Evolutionary conservation across 1,140 invertebrate species (phyloP), one percentile per base, ranked within the genome.

Genomic region (Drosophila malerkotliana): DNA sequence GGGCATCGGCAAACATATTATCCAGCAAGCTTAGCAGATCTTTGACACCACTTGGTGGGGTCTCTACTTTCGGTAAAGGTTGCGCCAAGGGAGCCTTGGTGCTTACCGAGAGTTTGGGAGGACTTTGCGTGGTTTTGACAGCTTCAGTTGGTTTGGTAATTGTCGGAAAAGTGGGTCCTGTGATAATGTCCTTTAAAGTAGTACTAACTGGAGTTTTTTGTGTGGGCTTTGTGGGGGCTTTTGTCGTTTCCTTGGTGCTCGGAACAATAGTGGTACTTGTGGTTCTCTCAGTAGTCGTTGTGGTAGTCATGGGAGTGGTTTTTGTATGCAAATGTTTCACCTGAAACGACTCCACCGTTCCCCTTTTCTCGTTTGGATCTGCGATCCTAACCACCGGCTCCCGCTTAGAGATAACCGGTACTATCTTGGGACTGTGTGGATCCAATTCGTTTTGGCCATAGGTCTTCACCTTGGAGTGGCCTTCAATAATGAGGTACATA

Each of bases 391-490:
- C 83, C 15, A 92, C 79, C 0, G 91, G 87, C 41, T 92, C 91
- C 18, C 84, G 64, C 58, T 84, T 84, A 2, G 91, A 83, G 48
- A 91, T 84, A 4, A 92, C 72, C 5, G 90, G 90, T 52, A 92
- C 88, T 55, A 92, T 92, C 68, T 92, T 92, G 0, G 91, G 91
- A 54, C 88, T 81, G 52, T 91, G 90, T 32, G 90, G 84, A 77
- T 92, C 91, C 73, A 92, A 71, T 54, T 95, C 93, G n/a, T 92
- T 94, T 0, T 95, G 94, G 15, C 95, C 94, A 83, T 96, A 96
- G 1, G 95, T 96, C 92, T 96, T 96, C 0, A 96, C 96, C 92
- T 96, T 96, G 0, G 96, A 96, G 82, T 96, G 96, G 1, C 96
- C 96, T 91, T 96, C 95, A 73, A 96, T 96, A 21, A 96, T 96